These are phyloP conservation scores for Furnarius figulus DNA, from an alignment of 2,113 vertebrate species.

Conservation along the genomic window DNA sequence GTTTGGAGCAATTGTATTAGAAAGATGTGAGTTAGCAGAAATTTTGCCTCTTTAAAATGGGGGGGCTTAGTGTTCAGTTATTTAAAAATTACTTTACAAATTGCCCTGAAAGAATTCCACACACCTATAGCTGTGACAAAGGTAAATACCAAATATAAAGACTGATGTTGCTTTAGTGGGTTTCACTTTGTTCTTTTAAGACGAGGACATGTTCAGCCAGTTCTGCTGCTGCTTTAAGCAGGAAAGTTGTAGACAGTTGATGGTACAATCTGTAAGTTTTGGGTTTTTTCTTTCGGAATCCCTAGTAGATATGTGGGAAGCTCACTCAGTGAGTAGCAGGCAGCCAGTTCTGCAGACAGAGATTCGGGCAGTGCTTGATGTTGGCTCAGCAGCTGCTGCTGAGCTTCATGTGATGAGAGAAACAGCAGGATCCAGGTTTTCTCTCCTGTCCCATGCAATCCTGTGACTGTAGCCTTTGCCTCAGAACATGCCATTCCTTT, in stretches of 20 bases:
- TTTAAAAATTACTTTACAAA: background rate
- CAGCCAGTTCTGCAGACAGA: background rate
- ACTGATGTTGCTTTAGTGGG: background rate
- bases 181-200: background rate
- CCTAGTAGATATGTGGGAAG: accelerated
- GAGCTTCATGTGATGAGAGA: background rate
- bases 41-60: background rate
- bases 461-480: accelerated
- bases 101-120: background rate
- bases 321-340: background rate
- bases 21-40: background rate
- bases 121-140: background rate
- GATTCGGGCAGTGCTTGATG: background rate
- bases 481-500: background rate
- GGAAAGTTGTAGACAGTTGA: background rate
- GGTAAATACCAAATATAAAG: accelerated
- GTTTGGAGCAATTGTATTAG: background rate
- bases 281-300: background rate
- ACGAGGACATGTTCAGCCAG: background rate
- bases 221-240: background rate
- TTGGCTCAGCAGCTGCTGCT: background rate
- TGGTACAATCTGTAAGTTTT: accelerated
- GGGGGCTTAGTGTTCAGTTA: too few species aligned
- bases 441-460: background rate
- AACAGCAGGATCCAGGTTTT: accelerated